Percentiles rank a stretch among this genome's conserved stretches.
phyloP scores from a whole-genome alignment of 2,888 invertebrate species.

The Eledone cirrhosa region DNA sequence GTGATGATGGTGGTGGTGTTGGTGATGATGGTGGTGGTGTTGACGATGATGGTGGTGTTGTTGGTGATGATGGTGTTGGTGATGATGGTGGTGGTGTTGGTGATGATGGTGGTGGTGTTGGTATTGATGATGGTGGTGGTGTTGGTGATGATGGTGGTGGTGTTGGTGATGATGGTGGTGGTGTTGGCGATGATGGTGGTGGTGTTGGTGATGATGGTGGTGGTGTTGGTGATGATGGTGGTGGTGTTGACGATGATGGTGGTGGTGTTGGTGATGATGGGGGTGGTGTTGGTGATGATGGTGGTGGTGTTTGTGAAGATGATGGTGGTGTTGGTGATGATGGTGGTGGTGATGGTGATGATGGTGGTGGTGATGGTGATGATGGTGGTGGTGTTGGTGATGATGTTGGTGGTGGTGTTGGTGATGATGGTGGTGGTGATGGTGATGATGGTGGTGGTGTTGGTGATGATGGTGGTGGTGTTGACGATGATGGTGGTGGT shows the following conservation, averaged over 20 bases:
- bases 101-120: too few species aligned
- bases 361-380: neutral
- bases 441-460: neutral
- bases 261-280: too few species aligned
- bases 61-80: too few species aligned
- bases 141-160: neutral
- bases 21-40: too few species aligned
- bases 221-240: too few species aligned
- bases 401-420: neutral
- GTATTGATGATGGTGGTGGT: too few species aligned
- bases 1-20: too few species aligned
- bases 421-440: constrained; percentile 3
- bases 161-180: neutral
- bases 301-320: neutral
- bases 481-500: neutral
- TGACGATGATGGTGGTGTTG: too few species aligned
- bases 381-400: neutral
- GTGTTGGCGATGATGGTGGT: neutral
- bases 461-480: too few species aligned
- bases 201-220: neutral
- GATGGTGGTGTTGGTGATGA: neutral
- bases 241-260: too few species aligned
- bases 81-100: too few species aligned
- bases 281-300: too few species aligned
- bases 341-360: neutral